A percentile compares a stretch with the other conserved stretches of the same genome.
Conservation (phyloP, 2,797 vertebrate genomes). For the Amblyopsis hoosieri region DNA sequence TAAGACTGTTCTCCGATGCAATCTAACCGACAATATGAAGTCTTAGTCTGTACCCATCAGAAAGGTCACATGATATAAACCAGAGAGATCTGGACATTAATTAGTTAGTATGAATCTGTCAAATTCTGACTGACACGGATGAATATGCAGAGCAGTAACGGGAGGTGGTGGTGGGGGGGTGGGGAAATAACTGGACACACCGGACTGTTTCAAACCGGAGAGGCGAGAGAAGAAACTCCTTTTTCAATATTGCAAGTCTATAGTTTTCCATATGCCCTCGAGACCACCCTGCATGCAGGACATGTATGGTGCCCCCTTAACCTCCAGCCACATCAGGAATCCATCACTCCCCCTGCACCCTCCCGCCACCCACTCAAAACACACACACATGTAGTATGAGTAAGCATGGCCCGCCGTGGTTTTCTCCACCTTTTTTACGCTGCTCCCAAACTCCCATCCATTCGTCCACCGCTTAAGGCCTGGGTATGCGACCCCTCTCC, state of each 20-base stretch:
- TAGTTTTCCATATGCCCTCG: conserved; percentile 43
- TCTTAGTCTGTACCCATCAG: conserved; percentile 46
- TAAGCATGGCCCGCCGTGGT: conserved; percentile 76
- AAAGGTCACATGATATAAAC: conserved; percentile 49
- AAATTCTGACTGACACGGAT: conserved; percentile 47
- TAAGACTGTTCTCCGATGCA: conserved; percentile 33
- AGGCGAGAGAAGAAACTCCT: conserved; percentile 40
- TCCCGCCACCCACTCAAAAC: conserved; percentile 48
- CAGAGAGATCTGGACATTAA: conserved; percentile 1
- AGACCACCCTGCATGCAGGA: conserved; percentile 88
- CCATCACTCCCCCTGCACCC: not conserved
- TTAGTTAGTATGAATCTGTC: conserved; percentile 13
- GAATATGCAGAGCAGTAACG: conserved; percentile 23
- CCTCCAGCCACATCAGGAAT: not conserved
- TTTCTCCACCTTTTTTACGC: conserved; percentile 27
- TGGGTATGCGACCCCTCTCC: conserved; percentile 52
- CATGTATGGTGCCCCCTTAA: conserved; percentile 81
- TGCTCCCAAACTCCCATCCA: conserved; percentile 13
- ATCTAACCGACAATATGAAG: conserved; percentile 29
- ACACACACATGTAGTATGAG: conserved; percentile 7
- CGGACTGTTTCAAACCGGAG: conserved; percentile 34
- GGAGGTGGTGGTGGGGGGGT: not conserved
- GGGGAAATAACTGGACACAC: conserved; percentile 45
- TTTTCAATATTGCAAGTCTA: conserved; percentile 70
- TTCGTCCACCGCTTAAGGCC: conserved; percentile 44